Percentiles rank a stretch among this genome's conserved stretches.
These are phyloP conservation scores for Drosophila navojoa DNA, from an alignment of 1,140 invertebrate species.

Conservation along the genomic window DNA sequence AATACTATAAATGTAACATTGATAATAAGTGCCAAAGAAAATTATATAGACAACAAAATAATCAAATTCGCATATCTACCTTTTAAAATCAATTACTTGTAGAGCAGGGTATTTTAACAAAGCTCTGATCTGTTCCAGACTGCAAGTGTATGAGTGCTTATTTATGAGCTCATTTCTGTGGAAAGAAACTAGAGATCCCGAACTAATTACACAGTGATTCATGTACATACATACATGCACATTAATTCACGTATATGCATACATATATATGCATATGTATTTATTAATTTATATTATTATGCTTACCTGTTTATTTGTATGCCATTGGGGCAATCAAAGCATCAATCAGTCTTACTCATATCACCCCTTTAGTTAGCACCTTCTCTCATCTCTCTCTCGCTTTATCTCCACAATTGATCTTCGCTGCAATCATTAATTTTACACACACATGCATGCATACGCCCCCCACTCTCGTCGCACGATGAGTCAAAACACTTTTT, in stretches of 20 bases:
- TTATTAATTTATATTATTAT: not conserved
- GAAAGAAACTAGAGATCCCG: constrained; percentile 45
- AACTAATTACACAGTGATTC: constrained; percentile 70
- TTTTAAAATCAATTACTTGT: not conserved
- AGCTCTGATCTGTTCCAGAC: constrained; percentile 36
- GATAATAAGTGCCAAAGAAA: too few relatives aligned
- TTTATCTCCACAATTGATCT: constrained; percentile 28
- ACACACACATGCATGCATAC: not conserved
- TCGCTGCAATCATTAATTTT: constrained; percentile 34
- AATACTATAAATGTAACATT: too few relatives aligned
- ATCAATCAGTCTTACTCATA: constrained; percentile 23
- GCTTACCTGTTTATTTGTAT: constrained; percentile 30
- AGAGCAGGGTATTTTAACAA: not conserved
- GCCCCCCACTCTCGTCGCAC: constrained; percentile 8
- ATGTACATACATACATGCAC: not conserved
- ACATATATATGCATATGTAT: constrained; percentile 1
- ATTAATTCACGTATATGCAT: constrained; percentile 1
- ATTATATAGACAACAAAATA: too few relatives aligned
- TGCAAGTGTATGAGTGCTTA: constrained; percentile 40
- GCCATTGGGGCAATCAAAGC: constrained; percentile 54
- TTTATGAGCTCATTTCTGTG: constrained; percentile 79
- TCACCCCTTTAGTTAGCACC: constrained; percentile 18
- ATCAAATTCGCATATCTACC: too few relatives aligned
- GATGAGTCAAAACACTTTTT: constrained; percentile 62
- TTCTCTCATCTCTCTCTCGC: constrained; percentile 18